Conservation (phyloP, 1,140 invertebrate species). For the Scylla paramamosain region DNA sequence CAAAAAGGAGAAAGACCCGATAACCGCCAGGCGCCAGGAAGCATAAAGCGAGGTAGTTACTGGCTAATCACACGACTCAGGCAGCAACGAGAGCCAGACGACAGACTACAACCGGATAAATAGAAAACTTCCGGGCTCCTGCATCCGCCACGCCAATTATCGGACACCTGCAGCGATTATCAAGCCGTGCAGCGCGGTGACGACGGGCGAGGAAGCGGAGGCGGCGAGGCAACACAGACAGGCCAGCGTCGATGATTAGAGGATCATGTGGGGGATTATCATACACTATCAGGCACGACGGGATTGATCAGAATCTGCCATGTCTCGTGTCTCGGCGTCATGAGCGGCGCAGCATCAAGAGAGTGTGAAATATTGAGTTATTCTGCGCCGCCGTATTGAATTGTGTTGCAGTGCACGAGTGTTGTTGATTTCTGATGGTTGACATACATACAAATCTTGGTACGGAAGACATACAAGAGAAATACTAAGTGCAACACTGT, state of each 20-base stretch:
- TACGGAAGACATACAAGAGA: background rate
- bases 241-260: background rate
- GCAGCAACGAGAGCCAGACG: background rate
- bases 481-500: background rate
- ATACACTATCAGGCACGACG: background rate
- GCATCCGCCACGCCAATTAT: background rate
- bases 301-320: background rate
- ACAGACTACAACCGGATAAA: background rate
- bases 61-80: background rate
- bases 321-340: background rate
- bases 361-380: background rate
- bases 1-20: background rate
- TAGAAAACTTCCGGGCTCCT: slow-evolving; percentile 20
- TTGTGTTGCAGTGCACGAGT: background rate
- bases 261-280: background rate
- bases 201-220: background rate
- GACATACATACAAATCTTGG: background rate
- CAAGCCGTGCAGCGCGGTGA: background rate
- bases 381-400: background rate
- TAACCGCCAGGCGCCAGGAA: background rate
- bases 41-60: slow-evolving; percentile 2
- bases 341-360: background rate
- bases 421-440: background rate
- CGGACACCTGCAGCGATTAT: slow-evolving; percentile 11
- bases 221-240: background rate